A percentile compares a stretch with the other conserved stretches of the same genome.
These are phyloP conservation scores for Phalanger gymnotis DNA, from an alignment of 2,797 vertebrate species.

Conservation along the genomic window DNA sequence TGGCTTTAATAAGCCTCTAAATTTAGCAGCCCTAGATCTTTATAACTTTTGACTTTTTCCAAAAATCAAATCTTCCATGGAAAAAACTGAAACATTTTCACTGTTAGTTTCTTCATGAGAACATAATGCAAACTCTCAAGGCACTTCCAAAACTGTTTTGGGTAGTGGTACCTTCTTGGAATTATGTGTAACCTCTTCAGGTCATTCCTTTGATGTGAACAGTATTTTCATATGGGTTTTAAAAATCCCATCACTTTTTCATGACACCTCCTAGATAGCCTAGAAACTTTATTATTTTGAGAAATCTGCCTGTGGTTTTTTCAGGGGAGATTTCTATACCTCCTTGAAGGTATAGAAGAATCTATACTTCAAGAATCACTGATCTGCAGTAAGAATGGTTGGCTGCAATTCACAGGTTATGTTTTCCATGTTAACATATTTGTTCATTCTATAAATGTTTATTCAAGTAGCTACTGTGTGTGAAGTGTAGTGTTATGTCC, in stretches of 20 bases:
- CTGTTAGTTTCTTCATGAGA: neutral
- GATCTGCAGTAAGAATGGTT: neutral
- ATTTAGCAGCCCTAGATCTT: neutral
- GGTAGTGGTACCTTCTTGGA: neutral
- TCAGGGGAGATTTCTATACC: neutral
- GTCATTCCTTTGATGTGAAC: neutral
- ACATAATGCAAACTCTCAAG: neutral
- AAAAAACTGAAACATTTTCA: neutral
- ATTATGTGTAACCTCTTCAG: neutral
- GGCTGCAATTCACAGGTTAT: neutral
- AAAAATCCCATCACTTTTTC: neutral
- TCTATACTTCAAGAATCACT: neutral
- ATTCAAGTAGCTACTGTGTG: neutral
- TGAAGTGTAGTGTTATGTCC: neutral
- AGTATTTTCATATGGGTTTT: neutral
- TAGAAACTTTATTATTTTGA: neutral
- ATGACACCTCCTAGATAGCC: neutral
- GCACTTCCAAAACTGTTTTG: neutral
- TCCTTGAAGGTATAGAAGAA: too few species aligned
- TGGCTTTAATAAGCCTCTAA: neutral
- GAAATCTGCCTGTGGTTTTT: neutral
- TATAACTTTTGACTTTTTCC: neutral
- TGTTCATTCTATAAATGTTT: neutral
- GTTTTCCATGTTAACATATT: neutral
- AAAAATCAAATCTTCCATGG: neutral